Conservation (phyloP, 2,888 invertebrate genomes). For the Brenthis hecate region DNA sequence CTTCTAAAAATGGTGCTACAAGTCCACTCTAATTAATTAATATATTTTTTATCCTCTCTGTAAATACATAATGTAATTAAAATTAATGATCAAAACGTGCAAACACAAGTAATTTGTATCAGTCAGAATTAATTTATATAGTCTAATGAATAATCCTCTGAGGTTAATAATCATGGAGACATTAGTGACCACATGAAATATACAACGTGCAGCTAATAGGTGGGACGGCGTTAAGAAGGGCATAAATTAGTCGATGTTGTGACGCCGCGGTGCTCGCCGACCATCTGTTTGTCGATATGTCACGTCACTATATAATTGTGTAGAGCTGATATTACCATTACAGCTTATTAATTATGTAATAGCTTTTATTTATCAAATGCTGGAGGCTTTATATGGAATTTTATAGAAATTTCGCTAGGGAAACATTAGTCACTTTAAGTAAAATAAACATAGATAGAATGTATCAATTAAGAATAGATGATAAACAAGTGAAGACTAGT, state of each 20-base stretch:
- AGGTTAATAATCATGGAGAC: slow-evolving; percentile 50
- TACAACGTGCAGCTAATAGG: slow-evolving; percentile 79
- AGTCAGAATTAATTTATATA: slow-evolving; percentile 21
- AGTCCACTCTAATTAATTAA: background rate
- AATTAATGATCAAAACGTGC: background rate
- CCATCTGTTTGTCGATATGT: slow-evolving; percentile 82
- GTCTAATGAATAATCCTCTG: slow-evolving; percentile 30
- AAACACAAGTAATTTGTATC: slow-evolving; percentile 10
- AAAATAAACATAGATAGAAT: too few relatives aligned
- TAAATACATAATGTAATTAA: background rate
- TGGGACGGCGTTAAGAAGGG: slow-evolving; percentile 79
- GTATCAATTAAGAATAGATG: too few relatives aligned
- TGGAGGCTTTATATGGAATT: too few relatives aligned
- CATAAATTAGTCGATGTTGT: slow-evolving; percentile 81
- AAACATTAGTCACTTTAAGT: too few relatives aligned
- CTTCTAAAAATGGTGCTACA: too few relatives aligned
- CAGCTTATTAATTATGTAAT: background rate
- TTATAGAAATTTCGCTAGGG: too few relatives aligned
- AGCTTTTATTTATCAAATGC: background rate
- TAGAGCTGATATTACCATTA: slow-evolving; percentile 49
- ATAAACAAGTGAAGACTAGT: too few relatives aligned
- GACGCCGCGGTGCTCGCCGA: slow-evolving; percentile 60
- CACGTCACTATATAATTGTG: slow-evolving; percentile 63
- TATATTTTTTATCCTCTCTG: background rate
- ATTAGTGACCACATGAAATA: slow-evolving; percentile 67